Percentiles rank a stretch among this genome's conserved stretches.
These are phyloP conservation scores for Pterobdella sp. DNA, from an alignment of 2,888 invertebrate genomes.

Conservation along the genomic window DNA sequence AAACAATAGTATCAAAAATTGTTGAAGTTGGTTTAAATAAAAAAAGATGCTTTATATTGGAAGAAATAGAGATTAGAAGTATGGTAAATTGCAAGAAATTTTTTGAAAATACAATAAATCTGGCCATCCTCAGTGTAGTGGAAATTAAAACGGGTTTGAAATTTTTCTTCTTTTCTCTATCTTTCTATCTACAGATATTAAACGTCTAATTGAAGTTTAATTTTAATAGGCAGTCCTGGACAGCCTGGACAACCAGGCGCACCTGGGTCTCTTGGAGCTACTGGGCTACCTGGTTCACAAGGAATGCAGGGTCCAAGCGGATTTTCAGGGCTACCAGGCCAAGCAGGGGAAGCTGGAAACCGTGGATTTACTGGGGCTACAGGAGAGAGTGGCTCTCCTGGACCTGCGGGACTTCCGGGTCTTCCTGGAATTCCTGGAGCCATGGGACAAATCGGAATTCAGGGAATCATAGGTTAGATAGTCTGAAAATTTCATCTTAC, in stretches of 20 bases:
- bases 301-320: constrained; percentile 31
- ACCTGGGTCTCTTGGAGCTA: constrained; percentile 29
- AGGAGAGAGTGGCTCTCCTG: background rate
- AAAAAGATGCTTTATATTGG: too few species aligned
- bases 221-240: background rate
- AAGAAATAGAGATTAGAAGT: too few species aligned
- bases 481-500: too few species aligned
- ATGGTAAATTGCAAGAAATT: too few species aligned
- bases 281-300: constrained; percentile 30
- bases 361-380: background rate
- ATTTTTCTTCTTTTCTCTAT: too few species aligned
- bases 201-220: too few species aligned
- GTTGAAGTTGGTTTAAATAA: too few species aligned
- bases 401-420: background rate
- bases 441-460: constrained; percentile 9
- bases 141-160: too few species aligned
- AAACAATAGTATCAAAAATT: too few species aligned
- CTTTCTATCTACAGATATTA: too few species aligned
- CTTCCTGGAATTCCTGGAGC: background rate
- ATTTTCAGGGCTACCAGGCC: constrained; percentile 31
- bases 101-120: too few species aligned
- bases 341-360: constrained; percentile 20
- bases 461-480: background rate
- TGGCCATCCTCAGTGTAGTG: too few species aligned
- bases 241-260: background rate